Evolutionary conservation across 2,888 invertebrate genomes (phyloP).

Genomic region (Drosophila lutescens): DNA sequence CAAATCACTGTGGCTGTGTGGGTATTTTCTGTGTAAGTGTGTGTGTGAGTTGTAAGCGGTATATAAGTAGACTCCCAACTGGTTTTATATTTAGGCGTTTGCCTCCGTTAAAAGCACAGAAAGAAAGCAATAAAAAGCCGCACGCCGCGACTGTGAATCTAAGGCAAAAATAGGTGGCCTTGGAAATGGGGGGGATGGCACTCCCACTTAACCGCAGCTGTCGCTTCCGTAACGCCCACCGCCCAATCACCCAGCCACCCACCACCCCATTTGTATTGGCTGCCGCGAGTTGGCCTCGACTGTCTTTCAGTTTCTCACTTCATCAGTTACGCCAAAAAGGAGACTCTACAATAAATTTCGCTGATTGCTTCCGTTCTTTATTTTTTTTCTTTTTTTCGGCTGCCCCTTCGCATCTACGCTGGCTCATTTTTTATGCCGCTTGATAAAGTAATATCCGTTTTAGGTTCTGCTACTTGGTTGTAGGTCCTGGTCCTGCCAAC

Average conservation of each 20-base stretch:
- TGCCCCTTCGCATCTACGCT: slow-evolving; percentile 54
- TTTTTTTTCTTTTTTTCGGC: slow-evolving; percentile 15
- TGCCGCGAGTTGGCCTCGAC: slow-evolving; percentile 70
- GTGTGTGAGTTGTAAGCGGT: slow-evolving; percentile 64
- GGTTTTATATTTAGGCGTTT: slow-evolving; percentile 71
- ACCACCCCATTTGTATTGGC: slow-evolving; percentile 58
- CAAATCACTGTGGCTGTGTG: slow-evolving; percentile 55
- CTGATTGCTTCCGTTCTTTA: slow-evolving; percentile 72
- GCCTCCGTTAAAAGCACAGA: slow-evolving; percentile 74
- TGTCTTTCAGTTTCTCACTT: slow-evolving; percentile 80
- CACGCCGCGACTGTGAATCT: slow-evolving; percentile 67
- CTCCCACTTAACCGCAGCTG: slow-evolving; percentile 56
- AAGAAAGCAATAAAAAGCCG: slow-evolving; percentile 77
- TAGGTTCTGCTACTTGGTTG: slow-evolving; percentile 61
- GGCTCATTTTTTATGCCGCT: slow-evolving; percentile 79
- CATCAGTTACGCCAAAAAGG: slow-evolving; percentile 79
- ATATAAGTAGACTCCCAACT: slow-evolving; percentile 75
- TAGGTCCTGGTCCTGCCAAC: slow-evolving; percentile 33
- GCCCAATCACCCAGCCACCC: background rate
- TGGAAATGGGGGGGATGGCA: slow-evolving; percentile 6
- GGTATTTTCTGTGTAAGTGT: slow-evolving; percentile 14
- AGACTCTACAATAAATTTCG: slow-evolving; percentile 79
- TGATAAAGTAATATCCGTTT: slow-evolving; percentile 80
- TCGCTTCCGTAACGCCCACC: slow-evolving; percentile 54
- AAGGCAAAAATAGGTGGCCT: slow-evolving; percentile 16